phyloP scores from a whole-genome alignment of 1,140 invertebrate genomes.

The Aethina tumida region DNA sequence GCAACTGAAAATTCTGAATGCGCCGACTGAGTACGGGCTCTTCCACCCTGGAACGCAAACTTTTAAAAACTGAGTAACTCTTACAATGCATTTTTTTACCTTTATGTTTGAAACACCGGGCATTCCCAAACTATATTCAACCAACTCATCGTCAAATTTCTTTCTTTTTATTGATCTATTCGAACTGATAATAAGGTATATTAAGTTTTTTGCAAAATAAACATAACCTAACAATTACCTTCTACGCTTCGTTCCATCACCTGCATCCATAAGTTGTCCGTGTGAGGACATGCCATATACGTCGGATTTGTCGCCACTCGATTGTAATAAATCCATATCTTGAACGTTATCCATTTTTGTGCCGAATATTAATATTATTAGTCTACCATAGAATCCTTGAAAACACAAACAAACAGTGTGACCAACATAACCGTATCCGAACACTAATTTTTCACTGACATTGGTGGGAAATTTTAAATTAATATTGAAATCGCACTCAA shows the following conservation, averaged over 20 bases:
- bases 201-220: constrained; percentile 10
- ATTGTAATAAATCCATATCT: too few species aligned
- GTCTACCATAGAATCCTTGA: too few species aligned
- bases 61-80: too few species aligned
- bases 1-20: constrained; percentile 31
- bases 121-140: constrained; percentile 71
- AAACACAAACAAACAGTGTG: too few species aligned
- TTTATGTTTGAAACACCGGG: constrained; percentile 49
- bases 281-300: constrained; percentile 1
- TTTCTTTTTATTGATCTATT: constrained; percentile 88
- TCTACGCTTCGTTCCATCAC: constrained; percentile 21
- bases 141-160: constrained; percentile 95
- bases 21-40: constrained; percentile 35
- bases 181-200: constrained; percentile 57
- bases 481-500: too few species aligned
- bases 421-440: too few species aligned
- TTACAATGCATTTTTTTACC: constrained; percentile 16
- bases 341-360: too few species aligned
- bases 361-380: too few species aligned
- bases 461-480: too few species aligned
- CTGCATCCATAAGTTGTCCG: constrained; percentile 10
- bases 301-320: constrained; percentile 6
- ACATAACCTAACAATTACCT: constrained; percentile 26
- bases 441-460: too few species aligned
- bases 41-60: constrained; percentile 34